Percentiles rank a stretch among this genome's conserved stretches.
These are phyloP conservation scores for Podarcis raffonei DNA, from an alignment of 2,113 vertebrate genomes.

Conservation along the genomic window DNA sequence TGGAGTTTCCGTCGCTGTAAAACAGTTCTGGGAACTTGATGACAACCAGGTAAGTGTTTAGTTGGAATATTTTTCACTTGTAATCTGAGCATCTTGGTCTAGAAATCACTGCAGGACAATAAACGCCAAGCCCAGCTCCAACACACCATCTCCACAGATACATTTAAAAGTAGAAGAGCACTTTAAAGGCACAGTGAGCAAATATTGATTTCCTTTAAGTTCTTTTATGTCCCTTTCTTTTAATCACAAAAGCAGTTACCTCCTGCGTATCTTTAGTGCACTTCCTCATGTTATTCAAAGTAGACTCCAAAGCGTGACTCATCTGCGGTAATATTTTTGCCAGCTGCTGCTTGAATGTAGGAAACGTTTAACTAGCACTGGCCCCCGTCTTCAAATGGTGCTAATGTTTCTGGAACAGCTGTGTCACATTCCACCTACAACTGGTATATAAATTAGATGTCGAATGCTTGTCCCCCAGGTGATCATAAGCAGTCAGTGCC, in stretches of 20 bases:
- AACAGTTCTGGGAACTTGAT: neutral
- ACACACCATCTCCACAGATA: neutral
- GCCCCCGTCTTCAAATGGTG: constrained; percentile 19
- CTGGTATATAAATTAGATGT: constrained; percentile 10
- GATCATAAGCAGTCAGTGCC: neutral
- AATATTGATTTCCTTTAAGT: neutral
- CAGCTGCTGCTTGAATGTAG: constrained; percentile 11
- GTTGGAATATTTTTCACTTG: neutral
- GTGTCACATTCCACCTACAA: constrained; percentile 22
- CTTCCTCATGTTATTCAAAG: constrained; percentile 25
- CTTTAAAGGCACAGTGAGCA: constrained; percentile 22
- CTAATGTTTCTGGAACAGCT: constrained; percentile 29
- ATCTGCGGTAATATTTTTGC: neutral
- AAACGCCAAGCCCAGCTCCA: neutral
- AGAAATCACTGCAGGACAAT: neutral
- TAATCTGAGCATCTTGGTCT: neutral
- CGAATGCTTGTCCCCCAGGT: neutral
- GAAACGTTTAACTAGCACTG: neutral
- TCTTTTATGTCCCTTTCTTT: constrained; percentile 13
- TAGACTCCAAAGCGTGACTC: neutral
- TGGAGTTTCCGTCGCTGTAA: neutral
- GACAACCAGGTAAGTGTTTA: neutral
- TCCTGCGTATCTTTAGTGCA: neutral
- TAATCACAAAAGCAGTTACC: neutral
- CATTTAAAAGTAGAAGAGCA: constrained; percentile 23